Conservation (phyloP, 92 coral and sea anemone genomes). For the Chrysogorgia sp. region DNA sequence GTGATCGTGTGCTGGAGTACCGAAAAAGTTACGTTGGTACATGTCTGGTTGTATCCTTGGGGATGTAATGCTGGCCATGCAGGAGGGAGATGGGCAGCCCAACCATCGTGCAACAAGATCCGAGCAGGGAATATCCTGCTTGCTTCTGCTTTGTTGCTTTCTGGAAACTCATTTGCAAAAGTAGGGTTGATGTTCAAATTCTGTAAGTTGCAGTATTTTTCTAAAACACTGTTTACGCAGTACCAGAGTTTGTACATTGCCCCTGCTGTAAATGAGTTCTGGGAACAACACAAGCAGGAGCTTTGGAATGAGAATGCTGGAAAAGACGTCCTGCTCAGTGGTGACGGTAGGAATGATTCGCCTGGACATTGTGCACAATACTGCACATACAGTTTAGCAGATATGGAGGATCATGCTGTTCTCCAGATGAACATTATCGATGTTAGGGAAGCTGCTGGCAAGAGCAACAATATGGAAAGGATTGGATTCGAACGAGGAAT, state of each 20-base stretch:
- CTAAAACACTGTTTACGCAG: slow-evolving; percentile 14
- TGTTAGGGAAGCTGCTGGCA: slow-evolving; percentile 41
- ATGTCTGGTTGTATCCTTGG: slow-evolving; percentile 43
- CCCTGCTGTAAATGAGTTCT: slow-evolving; percentile 49
- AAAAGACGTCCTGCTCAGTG: slow-evolving; percentile 42
- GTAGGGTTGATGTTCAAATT: slow-evolving; percentile 45
- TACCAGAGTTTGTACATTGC: slow-evolving; percentile 47
- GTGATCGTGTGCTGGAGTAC: neutral
- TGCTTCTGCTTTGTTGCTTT: slow-evolving; percentile 28
- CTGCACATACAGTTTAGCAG: slow-evolving; percentile 45
- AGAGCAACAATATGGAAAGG: slow-evolving; percentile 52
- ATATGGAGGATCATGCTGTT: slow-evolving; percentile 34
- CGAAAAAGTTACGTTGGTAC: slow-evolving; percentile 34
- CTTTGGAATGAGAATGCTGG: slow-evolving; percentile 23
- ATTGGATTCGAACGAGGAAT: slow-evolving; percentile 51
- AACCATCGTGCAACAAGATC: too few relatives aligned
- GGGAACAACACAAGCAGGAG: slow-evolving; percentile 28
- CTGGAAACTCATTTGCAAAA: slow-evolving; percentile 50
- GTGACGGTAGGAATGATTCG: slow-evolving; percentile 56
- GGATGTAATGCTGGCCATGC: slow-evolving; percentile 24
- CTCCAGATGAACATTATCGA: slow-evolving; percentile 34
- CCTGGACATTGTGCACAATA: slow-evolving; percentile 55
- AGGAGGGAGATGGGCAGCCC: too few relatives aligned
- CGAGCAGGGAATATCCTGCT: slow-evolving; percentile 33
- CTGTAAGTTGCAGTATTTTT: slow-evolving; percentile 40